Evolutionary conservation across 2,113 vertebrate genomes (phyloP), one percentile per base, ranked within the genome.

Genomic region (Corvus cornix): DNA sequence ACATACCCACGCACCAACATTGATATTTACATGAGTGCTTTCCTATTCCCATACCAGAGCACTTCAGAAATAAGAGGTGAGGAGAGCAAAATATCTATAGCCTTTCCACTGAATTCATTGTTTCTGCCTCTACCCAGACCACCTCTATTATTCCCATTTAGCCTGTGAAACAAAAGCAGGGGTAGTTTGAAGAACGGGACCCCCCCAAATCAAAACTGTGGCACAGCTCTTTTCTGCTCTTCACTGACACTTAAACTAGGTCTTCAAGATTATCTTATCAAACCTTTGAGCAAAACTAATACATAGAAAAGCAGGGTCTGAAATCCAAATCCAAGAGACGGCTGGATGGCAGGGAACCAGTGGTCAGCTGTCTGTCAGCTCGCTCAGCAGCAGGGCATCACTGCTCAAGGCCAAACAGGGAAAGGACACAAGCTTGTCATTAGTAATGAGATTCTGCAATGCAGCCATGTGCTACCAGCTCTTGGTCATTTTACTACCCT

Each of bases 1-100:
- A 46, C 16, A 39, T 12, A 24, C 6, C 13, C 31, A 26, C 18
- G 33, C 0, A 2, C 27, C 26, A 17, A 23, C 1, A 2, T 19
- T 51, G 35, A 27, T 56, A 68, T 5, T 39, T 26, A 91, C 3
- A 2, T 0, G 0, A 46, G 37, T 55, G 56, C 16, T 77, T 39
- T 75, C 35, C 81, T 67, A 46, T 51, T 75, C 22, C n/a, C 18
- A n/a, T 16, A 56, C 4, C 39, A 75, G 7, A 66, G 51, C 53
- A 48, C 52, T 79, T 79, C 37, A 72, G 33, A 58, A 89, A 63
- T 21, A 76, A 79, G 17, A 82, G n/a, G 27, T 16, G 23, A 92
- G 16, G 21, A 93, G 7, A 87, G 17, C 43, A 89, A 63, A 31
- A 46, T 30, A 66, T 49, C 11, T 35, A 10, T 21, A 89, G 33